Base-by-base conservation (phyloP, 2,113 vertebrate species). In the Mormyrus iriodes region DNA sequence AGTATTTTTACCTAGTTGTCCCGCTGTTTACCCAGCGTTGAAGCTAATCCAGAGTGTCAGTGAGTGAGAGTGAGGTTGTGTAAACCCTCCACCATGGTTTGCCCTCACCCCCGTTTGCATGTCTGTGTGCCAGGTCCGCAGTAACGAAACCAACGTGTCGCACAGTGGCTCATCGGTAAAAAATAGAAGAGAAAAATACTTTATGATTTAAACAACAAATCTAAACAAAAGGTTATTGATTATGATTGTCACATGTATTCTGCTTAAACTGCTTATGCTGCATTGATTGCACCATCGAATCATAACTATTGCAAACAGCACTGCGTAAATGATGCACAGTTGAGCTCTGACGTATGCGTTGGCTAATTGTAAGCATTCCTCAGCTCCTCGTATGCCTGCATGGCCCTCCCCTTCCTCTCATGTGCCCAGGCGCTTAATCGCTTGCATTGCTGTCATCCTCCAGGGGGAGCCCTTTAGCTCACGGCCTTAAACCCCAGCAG, bases 1-100 rank as follows among this genome's bases (percentile, higher is more conserved):
- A 19, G 89, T 90, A 90, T 90, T 90, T 90, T 90, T 88, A 85
- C 44, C 89, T 24, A 44, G 73, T 44, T 19, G 73, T 35, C 73
- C 86, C 65, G n/a, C 79, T 90, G 89, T 90, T 90, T 84, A 85
- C 86, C 85, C 87, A 76, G 27, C 42, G 35, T 44, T 31, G 86
- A 88, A 52, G 76, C 76, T 88, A 90, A 88, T 46, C 39, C 49
- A 49, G 52, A 3, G 31, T 55, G 49, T 85, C 48, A 88, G 17
- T 44, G 69, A 51, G 69, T 24, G 35, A 15, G 88, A 15, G 31
- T 39, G 69, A 35, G 52, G 19, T 17, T 83, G 88, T 55, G 69
- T 44, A 19, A 82, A 49, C 7, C 4, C 39, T 82, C 39, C 10
- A 19, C 76, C 42, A 55, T 48, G 27, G 51, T 39, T 13, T n/a